phyloP scores from a whole-genome alignment of 2,113 vertebrate genomes.

The Microcebus lehilahytsara region DNA sequence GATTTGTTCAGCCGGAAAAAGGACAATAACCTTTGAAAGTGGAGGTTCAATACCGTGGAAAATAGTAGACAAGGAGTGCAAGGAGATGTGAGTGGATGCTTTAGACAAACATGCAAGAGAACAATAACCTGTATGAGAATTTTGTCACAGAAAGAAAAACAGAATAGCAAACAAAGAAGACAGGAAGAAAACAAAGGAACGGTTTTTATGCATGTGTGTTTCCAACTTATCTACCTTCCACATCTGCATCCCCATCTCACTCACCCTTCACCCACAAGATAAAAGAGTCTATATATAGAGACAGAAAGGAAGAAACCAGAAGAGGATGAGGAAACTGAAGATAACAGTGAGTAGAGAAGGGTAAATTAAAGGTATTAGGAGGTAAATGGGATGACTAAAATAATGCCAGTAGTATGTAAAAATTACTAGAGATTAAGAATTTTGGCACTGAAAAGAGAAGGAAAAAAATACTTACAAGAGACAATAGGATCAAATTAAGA shows the following conservation, averaged over 20 bases:
- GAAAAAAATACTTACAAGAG: not conserved
- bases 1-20: not conserved
- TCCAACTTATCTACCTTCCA: not conserved
- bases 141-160: not conserved
- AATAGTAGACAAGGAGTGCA: not conserved
- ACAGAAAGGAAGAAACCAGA: not conserved
- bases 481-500: not conserved
- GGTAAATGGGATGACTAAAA: not conserved
- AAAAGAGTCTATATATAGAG: not conserved
- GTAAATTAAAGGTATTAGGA: not conserved
- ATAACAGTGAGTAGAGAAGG: not conserved
- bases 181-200: not conserved
- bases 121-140: not conserved
- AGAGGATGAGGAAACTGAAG: not conserved
- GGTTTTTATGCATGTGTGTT: not conserved
- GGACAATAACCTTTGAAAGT: not conserved
- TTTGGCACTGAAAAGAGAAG: not conserved
- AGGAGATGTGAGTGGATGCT: not conserved
- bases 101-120: not conserved
- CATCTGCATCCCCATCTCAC: not conserved
- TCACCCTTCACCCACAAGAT: not conserved
- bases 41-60: not conserved
- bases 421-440: slow-evolving; percentile 1
- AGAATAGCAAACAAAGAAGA: not conserved
- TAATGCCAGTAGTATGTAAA: not conserved